Base-by-base conservation (phyloP, 2,888 invertebrate species). In the Macaria notata region DNA sequence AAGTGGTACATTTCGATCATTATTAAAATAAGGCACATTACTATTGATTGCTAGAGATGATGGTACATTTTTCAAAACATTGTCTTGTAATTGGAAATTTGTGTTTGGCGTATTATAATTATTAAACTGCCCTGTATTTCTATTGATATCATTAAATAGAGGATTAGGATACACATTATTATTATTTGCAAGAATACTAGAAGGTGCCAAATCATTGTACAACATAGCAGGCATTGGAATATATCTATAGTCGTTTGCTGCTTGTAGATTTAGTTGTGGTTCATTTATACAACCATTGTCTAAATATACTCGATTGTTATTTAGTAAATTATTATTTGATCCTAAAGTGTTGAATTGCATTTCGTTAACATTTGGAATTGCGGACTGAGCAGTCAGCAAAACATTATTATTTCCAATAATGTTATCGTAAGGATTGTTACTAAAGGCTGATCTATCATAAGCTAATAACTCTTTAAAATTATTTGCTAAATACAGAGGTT, bases 351-450 rank as follows among this genome's bases (percentile, higher is more conserved):
- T 31, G 1, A 46, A n/a, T 43, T 47, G 43, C 9, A 43, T 5
- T 41, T 55, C 47, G n/a, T 42, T 41, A 46, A 39, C 50, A 36
- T 9, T 9, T 19, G 30, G 57, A 4, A 29, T 3, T 6, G 45
- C 8, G 39, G 41, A 36, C 38, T 36, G 49, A 7, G 29, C 5
- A 31, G 29, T 9, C 4, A 48, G 3, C 19, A 48, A 8, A 3
- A 36, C 53, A 29, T 49, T 49, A 46, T 49, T 49, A 46, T 49
- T 58, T 9, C 59, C 56, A 4, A 52, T 33, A 0, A 53, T 31
- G 31, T 39, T 44, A 6, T n/a, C 45, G 4, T n/a, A 29, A 9
- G 19, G 19, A 39, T 54, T 43, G 36, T 51, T 56, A 47, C 47
- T 50, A n/a, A 43, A 6, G 29, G 42, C 4, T 31, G 47, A 46